Conservation (phyloP, 2,888 invertebrate genomes). For the Argyra leucocephala region DNA sequence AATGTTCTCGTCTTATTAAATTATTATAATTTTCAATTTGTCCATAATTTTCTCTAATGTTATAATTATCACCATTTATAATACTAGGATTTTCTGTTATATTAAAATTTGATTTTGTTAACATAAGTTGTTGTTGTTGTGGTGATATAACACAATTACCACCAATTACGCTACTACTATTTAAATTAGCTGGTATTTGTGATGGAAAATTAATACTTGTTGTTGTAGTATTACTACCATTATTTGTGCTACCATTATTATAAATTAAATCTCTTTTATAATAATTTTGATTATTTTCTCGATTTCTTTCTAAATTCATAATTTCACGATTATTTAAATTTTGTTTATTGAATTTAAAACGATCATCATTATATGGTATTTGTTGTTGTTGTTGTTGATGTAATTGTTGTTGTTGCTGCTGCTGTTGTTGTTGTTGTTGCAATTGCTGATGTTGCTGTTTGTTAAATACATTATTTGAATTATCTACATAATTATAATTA, state of each 20-base stretch:
- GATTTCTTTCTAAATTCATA: not conserved
- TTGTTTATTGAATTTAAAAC: conserved; percentile 9
- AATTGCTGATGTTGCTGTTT: conserved; percentile 20
- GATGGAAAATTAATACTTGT: conserved; percentile 24
- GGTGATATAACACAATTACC: not conserved
- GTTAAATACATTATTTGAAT: conserved; percentile 8
- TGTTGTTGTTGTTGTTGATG: no score
- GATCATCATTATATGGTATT: not conserved
- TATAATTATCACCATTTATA: conserved; percentile 34
- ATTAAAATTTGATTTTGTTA: conserved; percentile 44
- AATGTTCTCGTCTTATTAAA: conserved; percentile 27
- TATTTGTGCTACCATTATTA: not conserved
- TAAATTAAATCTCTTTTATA: conserved; percentile 7
- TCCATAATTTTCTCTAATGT: conserved; percentile 31
- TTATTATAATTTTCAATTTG: conserved; percentile 33
- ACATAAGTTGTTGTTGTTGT: not conserved
- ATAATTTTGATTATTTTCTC: conserved; percentile 12
- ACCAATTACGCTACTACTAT: conserved; percentile 23
- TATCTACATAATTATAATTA: conserved; percentile 28
- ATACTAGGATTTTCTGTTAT: conserved; percentile 42
- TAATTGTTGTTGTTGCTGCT: conserved; percentile 8
- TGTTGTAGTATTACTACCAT: not conserved
- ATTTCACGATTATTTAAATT: conserved; percentile 12
- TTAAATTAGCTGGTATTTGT: conserved; percentile 48
- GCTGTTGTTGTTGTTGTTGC: conserved; percentile 21